Evolutionary conservation across 2,797 vertebrate genomes (phyloP), one percentile per base, ranked within the genome.

Genomic region (Macropodus opercularis): DNA sequence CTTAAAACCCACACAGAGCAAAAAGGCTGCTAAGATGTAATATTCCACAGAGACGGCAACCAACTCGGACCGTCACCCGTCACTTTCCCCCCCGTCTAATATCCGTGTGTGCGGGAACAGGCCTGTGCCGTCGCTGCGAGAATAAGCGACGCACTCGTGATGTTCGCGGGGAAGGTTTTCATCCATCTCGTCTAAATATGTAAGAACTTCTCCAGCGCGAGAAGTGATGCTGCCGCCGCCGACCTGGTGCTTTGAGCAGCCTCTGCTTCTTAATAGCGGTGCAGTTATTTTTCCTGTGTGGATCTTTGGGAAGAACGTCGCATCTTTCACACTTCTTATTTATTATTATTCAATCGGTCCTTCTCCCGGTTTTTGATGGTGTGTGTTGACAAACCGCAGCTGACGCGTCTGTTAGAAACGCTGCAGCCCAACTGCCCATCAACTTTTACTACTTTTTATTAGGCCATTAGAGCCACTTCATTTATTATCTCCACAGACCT

Each of bases 371-470:
- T 10, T 34, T 24, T 40, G 24, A 19, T 35, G 55, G 58, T 52
- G 64, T 38, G 46, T 61, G 52, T 48, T 63, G 61, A 60, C 23
- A 36, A 19, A 46, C 21, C 47, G 13, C 36, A 48, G 63, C 74
- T 82, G 68, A 80, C 76, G 54, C 59, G 52, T 71, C 63, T 73
- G 18, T 75, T 56, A 59, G 59, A 74, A 43, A 53, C n/a, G 47
- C 68, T 55, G 57, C 71, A 65, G 70, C 59, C 36, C 70, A 69
- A 81, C 64, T 81, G 68, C 69, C 75, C 78, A 46, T 80, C 77
- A 46, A 52, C 75, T 72, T 78, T 77, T 70, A 79, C 74, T 79
- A 66, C 73, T 72, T 85, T 80, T 81, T 82, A 82, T 82, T 79
- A 63, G 70, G 46, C 77, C 68, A 64, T 86, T 79, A 84, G 75